These are phyloP conservation scores for Delia radicum DNA, from an alignment of 1,140 invertebrate species.

Conservation along the genomic window DNA sequence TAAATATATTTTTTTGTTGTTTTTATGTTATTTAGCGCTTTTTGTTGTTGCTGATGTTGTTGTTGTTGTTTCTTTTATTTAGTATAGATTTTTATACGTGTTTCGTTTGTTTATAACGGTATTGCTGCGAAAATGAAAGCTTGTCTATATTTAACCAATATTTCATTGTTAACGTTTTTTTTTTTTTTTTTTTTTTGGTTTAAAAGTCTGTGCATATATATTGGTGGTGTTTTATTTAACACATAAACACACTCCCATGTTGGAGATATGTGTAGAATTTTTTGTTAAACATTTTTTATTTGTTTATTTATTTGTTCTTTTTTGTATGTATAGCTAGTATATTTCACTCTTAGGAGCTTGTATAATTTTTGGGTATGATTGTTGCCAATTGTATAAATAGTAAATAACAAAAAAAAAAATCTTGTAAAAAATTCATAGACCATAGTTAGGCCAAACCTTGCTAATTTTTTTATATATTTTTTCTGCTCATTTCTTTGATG, in stretches of 20 bases:
- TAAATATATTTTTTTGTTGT: background rate
- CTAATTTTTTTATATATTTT: background rate
- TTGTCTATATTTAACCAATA: slow-evolving; percentile 2
- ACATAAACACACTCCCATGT: background rate
- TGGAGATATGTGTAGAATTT: background rate
- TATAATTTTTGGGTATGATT: background rate
- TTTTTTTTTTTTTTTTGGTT: background rate
- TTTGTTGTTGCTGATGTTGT: background rate
- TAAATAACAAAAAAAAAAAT: background rate
- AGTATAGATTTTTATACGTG: background rate
- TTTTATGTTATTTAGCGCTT: background rate
- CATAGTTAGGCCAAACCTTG: background rate
- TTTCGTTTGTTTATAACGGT: slow-evolving; percentile 15
- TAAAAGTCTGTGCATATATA: background rate
- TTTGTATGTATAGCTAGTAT: too few species aligned
- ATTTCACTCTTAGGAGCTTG: background rate
- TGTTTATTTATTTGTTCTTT: background rate
- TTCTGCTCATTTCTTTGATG: background rate
- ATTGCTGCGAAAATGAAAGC: slow-evolving; percentile 26
- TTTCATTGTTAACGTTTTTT: background rate
- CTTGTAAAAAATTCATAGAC: slow-evolving; percentile 1
- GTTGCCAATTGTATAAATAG: slow-evolving; percentile 10
- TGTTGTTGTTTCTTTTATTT: background rate
- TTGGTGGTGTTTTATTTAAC: background rate
- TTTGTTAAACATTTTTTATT: background rate